Conservation (phyloP, 92 coral and sea anemone genomes). For the Epizoanthus rinbou region DNA sequence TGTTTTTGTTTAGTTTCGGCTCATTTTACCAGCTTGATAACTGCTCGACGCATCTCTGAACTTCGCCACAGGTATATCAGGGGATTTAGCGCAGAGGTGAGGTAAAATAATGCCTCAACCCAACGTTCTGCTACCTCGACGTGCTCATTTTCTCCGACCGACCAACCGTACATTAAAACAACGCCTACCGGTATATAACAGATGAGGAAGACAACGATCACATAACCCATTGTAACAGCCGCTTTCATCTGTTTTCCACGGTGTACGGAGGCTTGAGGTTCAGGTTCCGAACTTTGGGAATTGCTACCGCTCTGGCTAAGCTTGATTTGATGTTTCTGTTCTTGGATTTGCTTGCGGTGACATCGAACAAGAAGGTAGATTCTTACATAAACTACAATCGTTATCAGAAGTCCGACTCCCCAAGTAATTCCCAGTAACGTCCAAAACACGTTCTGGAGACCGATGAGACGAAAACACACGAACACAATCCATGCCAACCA, state of each 20-base stretch:
- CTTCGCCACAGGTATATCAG: background rate
- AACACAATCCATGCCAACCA: background rate
- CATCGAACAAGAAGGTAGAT: background rate
- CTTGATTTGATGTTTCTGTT: background rate
- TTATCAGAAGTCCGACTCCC: background rate
- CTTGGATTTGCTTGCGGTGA: constrained; percentile 1
- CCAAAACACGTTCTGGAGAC: constrained; percentile 13
- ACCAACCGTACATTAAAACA: background rate
- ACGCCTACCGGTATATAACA: constrained; percentile 11
- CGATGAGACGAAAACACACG: background rate
- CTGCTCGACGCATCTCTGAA: constrained; percentile 2
- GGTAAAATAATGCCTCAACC: constrained; percentile 2
- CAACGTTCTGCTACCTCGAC: background rate
- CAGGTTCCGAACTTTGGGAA: background rate
- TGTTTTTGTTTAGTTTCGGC: background rate
- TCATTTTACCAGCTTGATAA: background rate
- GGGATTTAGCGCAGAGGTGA: constrained; percentile 4
- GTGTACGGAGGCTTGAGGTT: background rate
- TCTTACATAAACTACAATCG: background rate
- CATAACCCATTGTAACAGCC: background rate
- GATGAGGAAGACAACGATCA: background rate
- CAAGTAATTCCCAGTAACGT: background rate
- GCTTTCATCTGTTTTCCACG: background rate
- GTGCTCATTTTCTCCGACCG: background rate
- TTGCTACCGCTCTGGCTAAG: background rate